phyloP scores from a whole-genome alignment of 2,888 invertebrate species.

The Phlogophora meticulosa region DNA sequence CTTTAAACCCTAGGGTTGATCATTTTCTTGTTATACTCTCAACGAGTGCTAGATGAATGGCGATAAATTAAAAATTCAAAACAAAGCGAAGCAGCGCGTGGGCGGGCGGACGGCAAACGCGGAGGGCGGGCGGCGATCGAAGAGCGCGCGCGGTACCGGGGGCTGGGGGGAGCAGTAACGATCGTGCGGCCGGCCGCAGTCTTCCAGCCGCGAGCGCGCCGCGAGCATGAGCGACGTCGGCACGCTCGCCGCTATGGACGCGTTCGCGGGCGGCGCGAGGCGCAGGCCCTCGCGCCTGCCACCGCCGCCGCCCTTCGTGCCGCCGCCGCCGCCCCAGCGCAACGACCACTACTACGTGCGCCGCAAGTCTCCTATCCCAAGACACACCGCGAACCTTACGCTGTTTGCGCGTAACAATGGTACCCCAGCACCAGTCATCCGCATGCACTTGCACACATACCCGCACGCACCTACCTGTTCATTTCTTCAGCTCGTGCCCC shows the following conservation, averaged over 20 bases:
- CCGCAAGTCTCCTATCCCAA: constrained; percentile 88
- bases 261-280: constrained; percentile 90
- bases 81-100: constrained; percentile 86
- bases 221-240: constrained; percentile 90
- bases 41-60: constrained; percentile 85
- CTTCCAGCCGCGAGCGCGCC: constrained; percentile 89
- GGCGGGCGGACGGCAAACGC: constrained; percentile 84
- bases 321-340: constrained; percentile 87
- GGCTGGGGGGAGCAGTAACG: constrained; percentile 82
- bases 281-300: constrained; percentile 87
- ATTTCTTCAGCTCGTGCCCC: constrained; percentile 45
- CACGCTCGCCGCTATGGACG: constrained; percentile 90
- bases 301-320: constrained; percentile 89
- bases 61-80: constrained; percentile 90
- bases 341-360: constrained; percentile 89
- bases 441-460: constrained; percentile 70
- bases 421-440: constrained; percentile 75
- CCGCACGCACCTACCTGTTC: constrained; percentile 59
- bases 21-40: constrained; percentile 78
- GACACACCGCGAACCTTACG: constrained; percentile 85
- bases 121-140: constrained; percentile 89
- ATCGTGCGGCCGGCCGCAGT: constrained; percentile 85
- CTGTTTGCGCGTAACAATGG: constrained; percentile 88
- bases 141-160: constrained; percentile 87
- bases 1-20: constrained; percentile 71